Base-by-base conservation (phyloP, 2,113 vertebrate species). In the Pagrus major region DNA sequence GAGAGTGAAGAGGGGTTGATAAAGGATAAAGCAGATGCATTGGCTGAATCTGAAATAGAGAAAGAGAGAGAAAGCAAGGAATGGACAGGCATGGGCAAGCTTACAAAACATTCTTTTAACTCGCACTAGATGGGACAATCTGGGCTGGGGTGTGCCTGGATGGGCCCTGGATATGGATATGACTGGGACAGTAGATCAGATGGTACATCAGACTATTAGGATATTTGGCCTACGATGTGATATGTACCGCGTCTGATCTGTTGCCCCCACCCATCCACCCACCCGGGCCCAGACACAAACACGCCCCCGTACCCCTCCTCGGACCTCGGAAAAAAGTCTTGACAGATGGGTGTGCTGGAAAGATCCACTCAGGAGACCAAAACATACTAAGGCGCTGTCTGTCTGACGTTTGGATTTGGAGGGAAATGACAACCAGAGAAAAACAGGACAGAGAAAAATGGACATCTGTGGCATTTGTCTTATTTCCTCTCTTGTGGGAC, bases 381-480 rank as follows among this genome's bases (percentile, higher is more conserved):
- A 92, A 92, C 86, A 92, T 88, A 91, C 71, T 84, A 88, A 89
- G 85, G 76, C 84, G 49, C 80, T 90, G 79, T 86, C 85, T 85
- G 86, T 91, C 83, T 86, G 82, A 89, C 54, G 20, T 88, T 88
- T 81, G 77, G 83, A 89, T 91, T 91, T 91, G 80, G 86, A 86
- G 66, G 67, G 80, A 78, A 93, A 89, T 59, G 63, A 67, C 54
- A 65, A 79, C 44, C 39, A 29, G 42, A 80, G 61, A 72, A 76
- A 86, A 86, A 86, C 83, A 78, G 68, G 47, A 70, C 33, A 66
- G 79, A 76, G 69, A 86, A 87, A 89, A 83, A 83, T 55, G 85
- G 89, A 88, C 90, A 93, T 92, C 87, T 92, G 87, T 92, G 92
- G 73, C 49, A 78, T 90, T 93, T 83, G 81, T 91, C 87, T 86